Conservation (phyloP, 2,113 vertebrate genomes). For the Heliornis fulica region DNA sequence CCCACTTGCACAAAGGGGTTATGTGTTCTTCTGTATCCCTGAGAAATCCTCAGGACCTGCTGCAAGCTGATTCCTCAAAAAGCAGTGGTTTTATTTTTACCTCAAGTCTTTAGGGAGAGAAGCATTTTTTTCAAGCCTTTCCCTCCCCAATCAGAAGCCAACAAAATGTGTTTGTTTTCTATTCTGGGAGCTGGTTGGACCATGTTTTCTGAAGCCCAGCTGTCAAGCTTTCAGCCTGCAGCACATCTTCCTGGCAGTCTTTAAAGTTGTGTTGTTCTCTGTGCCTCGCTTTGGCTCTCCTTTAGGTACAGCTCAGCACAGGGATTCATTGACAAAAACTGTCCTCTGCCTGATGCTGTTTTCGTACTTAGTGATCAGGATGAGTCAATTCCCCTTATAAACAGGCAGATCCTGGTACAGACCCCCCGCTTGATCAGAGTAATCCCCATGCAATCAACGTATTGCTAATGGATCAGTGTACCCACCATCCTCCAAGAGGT, state of each 20-base stretch:
- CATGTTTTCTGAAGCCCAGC: neutral
- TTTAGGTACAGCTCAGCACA: neutral
- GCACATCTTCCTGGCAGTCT: neutral
- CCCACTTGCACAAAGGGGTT: neutral
- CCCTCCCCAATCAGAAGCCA: neutral
- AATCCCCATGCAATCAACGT: fast-evolving
- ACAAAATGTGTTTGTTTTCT: neutral
- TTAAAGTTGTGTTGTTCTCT: neutral
- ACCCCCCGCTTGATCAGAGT: fast-evolving
- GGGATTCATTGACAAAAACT: fast-evolving
- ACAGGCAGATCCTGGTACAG: neutral
- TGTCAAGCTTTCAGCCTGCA: neutral
- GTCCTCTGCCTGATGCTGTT: neutral
- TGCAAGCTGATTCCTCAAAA: neutral
- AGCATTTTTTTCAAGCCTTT: neutral
- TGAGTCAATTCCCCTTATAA: neutral
- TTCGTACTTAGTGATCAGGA: neutral
- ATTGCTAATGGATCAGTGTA: fast-evolving
- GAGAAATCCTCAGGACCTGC: neutral
- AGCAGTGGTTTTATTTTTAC: neutral
- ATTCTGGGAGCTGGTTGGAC: neutral
- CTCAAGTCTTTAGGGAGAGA: neutral
- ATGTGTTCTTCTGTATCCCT: neutral
- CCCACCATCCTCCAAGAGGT: neutral
- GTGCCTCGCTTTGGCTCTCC: neutral